These are phyloP conservation scores for Tipula vernalis DNA, from an alignment of 2,888 invertebrate species.

Conservation along the genomic window DNA sequence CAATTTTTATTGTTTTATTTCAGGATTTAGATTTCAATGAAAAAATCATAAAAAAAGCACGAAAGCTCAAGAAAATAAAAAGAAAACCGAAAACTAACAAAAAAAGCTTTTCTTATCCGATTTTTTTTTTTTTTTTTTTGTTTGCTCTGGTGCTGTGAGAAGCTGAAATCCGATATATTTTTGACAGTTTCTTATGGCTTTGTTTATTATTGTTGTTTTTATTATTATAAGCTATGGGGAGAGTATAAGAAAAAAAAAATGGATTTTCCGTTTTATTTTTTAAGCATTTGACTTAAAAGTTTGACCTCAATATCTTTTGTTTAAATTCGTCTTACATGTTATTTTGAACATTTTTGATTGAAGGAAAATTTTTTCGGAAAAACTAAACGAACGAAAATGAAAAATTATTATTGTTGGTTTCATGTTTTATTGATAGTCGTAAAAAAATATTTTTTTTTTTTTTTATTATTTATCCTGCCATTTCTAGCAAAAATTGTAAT, in stretches of 20 bases:
- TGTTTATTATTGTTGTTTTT: neutral
- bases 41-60: neutral
- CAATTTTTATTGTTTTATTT: neutral
- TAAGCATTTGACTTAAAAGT: neutral
- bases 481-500: neutral
- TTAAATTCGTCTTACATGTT: neutral
- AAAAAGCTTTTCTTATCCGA: neutral
- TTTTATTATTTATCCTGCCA: neutral
- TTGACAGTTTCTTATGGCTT: neutral
- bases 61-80: neutral
- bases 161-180: neutral
- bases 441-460: neutral
- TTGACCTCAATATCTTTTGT: neutral
- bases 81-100: neutral
- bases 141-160: neutral
- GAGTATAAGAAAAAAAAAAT: neutral
- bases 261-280: neutral
- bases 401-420: neutral
- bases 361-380: neutral
- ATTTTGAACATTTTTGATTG: neutral
- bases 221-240: neutral
- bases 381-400: neutral
- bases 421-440: neutral
- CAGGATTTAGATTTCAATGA: neutral
- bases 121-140: neutral